Conservation (phyloP, 2,113 vertebrate genomes). For the Dendrocopos noguchii region DNA sequence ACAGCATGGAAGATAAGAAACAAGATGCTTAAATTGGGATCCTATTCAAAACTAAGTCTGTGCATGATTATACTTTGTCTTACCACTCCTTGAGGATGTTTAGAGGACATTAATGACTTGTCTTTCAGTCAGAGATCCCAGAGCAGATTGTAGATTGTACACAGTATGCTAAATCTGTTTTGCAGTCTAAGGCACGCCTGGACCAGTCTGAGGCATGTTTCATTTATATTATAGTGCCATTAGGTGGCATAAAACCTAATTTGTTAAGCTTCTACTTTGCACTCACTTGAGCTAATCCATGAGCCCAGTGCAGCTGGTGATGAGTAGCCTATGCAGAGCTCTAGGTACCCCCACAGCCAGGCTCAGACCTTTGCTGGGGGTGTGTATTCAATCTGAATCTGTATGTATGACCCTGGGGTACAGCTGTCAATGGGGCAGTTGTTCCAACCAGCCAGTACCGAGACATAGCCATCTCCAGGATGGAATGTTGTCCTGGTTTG, state of each 20-base stretch:
- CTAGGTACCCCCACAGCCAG: neutral
- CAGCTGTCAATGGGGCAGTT: neutral
- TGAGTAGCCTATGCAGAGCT: neutral
- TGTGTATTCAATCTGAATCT: fast-evolving
- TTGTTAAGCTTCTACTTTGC: neutral
- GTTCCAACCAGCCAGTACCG: neutral
- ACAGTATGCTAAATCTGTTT: neutral
- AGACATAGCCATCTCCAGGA: slow-evolving; percentile 50
- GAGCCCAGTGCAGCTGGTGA: neutral
- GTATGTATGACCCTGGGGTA: neutral
- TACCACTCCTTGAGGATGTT: slow-evolving; percentile 9
- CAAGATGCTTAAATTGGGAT: slow-evolving; percentile 6
- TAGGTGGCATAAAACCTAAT: neutral
- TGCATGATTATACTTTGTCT: slow-evolving; percentile 49
- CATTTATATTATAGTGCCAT: neutral
- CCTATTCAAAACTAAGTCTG: neutral
- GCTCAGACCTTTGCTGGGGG: neutral
- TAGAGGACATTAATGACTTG: slow-evolving; percentile 13
- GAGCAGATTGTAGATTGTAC: slow-evolving; percentile 10
- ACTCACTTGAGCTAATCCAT: neutral
- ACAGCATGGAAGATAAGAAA: neutral
- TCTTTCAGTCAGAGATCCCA: slow-evolving; percentile 31
- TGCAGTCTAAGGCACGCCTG: slow-evolving; percentile 16
- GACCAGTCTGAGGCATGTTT: neutral
- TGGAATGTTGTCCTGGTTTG: neutral